phyloP scores from a whole-genome alignment of 2,888 invertebrate species.

The Rhagonycha fulva region DNA sequence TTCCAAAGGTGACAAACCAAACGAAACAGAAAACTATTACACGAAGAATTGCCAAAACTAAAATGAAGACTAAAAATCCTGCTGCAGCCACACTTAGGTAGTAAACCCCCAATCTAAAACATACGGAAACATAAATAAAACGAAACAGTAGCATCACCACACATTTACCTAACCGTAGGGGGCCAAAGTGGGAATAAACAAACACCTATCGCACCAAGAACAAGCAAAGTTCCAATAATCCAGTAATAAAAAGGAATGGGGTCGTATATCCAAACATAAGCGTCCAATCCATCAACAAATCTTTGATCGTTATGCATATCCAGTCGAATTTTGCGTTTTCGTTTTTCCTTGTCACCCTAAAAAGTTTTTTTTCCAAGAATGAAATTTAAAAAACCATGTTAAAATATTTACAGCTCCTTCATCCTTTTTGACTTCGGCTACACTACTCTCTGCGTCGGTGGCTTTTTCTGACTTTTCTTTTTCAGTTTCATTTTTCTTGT shows the following conservation, averaged over 20 bases:
- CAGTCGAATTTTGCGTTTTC: conserved; percentile 90
- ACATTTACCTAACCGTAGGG: conserved; percentile 75
- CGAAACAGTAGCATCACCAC: neutral
- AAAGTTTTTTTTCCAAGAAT: neutral
- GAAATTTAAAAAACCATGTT: neutral
- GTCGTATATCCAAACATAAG: conserved; percentile 98
- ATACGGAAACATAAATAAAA: neutral
- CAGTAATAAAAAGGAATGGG: conserved; percentile 94
- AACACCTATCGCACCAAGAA: conserved; percentile 91
- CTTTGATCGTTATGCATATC: conserved; percentile 96
- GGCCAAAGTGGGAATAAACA: conserved; percentile 99
- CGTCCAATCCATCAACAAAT: conserved; percentile 92
- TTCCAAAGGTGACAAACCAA: conserved; percentile 85
- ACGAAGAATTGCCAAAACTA: conserved; percentile 86
- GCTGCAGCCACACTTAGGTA: conserved; percentile 95
- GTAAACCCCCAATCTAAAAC: conserved; percentile 85
- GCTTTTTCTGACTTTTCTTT: conserved; percentile 55
- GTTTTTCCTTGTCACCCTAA: conserved; percentile 64
- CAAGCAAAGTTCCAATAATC: conserved; percentile 87
- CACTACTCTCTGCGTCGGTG: conserved; percentile 59
- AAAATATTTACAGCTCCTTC: conserved; percentile 33
- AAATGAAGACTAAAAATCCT: conserved; percentile 91
- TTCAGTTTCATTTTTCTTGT: conserved; percentile 46
- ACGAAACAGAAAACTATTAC: conserved; percentile 89
- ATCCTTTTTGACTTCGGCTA: conserved; percentile 58